Conservation (phyloP, 1,140 invertebrate genomes). For the Nasonia vitripennis region DNA sequence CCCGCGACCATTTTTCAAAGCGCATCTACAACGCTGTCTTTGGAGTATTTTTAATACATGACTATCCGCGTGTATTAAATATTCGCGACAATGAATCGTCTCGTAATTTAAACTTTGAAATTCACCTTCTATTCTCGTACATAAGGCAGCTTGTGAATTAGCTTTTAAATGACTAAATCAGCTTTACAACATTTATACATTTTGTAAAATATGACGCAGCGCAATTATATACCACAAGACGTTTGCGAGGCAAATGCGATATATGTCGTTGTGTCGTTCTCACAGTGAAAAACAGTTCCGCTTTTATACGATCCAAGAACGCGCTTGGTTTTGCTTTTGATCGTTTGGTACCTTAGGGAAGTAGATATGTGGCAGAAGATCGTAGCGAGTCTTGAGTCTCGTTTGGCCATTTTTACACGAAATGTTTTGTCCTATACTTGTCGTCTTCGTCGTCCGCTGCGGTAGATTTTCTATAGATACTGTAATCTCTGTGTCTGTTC, state of each 20-base stretch:
- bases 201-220: constrained; percentile 35
- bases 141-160: constrained; percentile 44
- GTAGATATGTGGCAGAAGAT: constrained; percentile 37
- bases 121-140: constrained; percentile 35
- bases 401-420: constrained; percentile 15
- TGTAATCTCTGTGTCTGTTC: constrained; percentile 60
- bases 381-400: constrained; percentile 45
- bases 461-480: constrained; percentile 59
- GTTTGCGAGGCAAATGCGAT: constrained; percentile 29
- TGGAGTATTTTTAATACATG: background rate
- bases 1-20: background rate
- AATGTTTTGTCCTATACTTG: constrained; percentile 27
- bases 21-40: background rate
- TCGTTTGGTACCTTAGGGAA: constrained; percentile 36
- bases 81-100: background rate
- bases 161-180: constrained; percentile 29
- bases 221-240: constrained; percentile 12
- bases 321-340: constrained; percentile 40
- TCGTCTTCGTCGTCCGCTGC: constrained; percentile 65
- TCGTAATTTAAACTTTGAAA: background rate
- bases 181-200: constrained; percentile 17
- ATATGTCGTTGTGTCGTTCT: constrained; percentile 33
- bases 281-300: constrained; percentile 12
- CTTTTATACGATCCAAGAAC: constrained; percentile 5
- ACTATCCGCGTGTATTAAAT: background rate